Evolutionary conservation across 1,140 invertebrate genomes (phyloP).

Genomic region (Phthorimaea operculella): DNA sequence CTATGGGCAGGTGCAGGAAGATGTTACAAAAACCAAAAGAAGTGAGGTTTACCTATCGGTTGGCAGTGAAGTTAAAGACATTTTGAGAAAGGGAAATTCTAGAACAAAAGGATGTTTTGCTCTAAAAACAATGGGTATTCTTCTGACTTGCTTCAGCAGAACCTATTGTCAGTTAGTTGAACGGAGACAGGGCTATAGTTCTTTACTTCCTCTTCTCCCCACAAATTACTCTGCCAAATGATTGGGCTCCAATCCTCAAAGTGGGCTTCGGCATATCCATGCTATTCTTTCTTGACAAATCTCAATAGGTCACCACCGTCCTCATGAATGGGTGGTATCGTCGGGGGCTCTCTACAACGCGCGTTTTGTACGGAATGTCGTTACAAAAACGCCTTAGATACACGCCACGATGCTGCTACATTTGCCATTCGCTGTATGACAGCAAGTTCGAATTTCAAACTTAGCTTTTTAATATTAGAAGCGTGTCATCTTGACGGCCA

Average conservation of each 20-base stretch:
- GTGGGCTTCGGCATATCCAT: slow-evolving; percentile 27
- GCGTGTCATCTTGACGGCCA: background rate
- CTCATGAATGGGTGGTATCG: slow-evolving; percentile 66
- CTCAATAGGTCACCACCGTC: slow-evolving; percentile 65
- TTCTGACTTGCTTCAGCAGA: too few species aligned
- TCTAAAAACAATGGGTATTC: too few species aligned
- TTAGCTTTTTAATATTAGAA: slow-evolving; percentile 13
- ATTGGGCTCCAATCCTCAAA: background rate
- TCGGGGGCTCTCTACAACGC: slow-evolving; percentile 64
- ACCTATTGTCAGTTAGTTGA: too few species aligned
- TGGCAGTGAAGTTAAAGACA: too few species aligned
- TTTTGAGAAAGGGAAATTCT: too few species aligned
- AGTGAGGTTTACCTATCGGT: too few species aligned
- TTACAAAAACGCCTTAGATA: slow-evolving; percentile 65
- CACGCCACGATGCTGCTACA: slow-evolving; percentile 38
- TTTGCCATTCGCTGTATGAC: slow-evolving; percentile 21
- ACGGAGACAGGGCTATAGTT: too few species aligned
- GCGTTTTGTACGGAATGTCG: slow-evolving; percentile 65
- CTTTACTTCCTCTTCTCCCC: background rate
- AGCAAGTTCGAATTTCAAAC: slow-evolving; percentile 16
- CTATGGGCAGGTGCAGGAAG: too few species aligned
- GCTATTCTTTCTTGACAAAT: slow-evolving; percentile 37
- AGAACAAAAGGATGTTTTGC: too few species aligned
- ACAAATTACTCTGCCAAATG: background rate
- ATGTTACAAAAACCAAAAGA: too few species aligned